A percentile compares a stretch with the other conserved stretches of the same genome.
These are phyloP conservation scores for Cromileptes altivelis DNA, from an alignment of 2,113 vertebrate species.

Conservation along the genomic window DNA sequence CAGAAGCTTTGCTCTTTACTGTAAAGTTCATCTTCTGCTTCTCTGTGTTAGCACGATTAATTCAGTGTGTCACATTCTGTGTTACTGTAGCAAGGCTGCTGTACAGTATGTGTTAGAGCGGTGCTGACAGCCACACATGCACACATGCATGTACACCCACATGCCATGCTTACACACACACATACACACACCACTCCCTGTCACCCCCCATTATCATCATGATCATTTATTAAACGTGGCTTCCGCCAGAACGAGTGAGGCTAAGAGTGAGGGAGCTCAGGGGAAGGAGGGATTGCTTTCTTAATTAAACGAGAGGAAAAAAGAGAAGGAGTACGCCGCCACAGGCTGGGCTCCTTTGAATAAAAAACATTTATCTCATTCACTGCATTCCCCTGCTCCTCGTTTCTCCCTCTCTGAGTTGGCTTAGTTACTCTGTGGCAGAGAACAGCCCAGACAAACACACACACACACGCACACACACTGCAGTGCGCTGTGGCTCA, in stretches of 20 bases:
- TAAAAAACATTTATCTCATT: slow-evolving; percentile 80
- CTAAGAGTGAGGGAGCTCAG: slow-evolving; percentile 65
- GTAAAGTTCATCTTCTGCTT: slow-evolving; percentile 18
- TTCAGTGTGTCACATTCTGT: slow-evolving; percentile 35
- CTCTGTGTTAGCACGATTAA: slow-evolving; percentile 18
- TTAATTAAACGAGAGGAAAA: slow-evolving; percentile 81
- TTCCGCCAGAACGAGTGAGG: slow-evolving; percentile 67
- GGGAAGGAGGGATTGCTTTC: slow-evolving; percentile 81
- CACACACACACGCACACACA: slow-evolving; percentile 11
- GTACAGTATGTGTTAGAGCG: slow-evolving; percentile 23
- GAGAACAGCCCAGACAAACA: slow-evolving; percentile 31
- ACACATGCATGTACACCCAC: slow-evolving; percentile 34
- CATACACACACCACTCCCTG: slow-evolving; percentile 46
- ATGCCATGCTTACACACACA: slow-evolving; percentile 12
- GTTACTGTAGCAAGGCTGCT: slow-evolving; percentile 24
- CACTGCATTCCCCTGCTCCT: slow-evolving; percentile 70
- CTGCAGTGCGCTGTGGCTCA: slow-evolving; percentile 24
- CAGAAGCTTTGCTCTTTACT: not conserved
- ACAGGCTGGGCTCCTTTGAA: slow-evolving; percentile 77
- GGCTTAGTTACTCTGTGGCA: slow-evolving; percentile 61
- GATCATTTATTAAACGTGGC: slow-evolving; percentile 82
- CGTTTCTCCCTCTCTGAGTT: slow-evolving; percentile 56
- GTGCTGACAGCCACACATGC: slow-evolving; percentile 46
- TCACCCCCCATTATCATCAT: slow-evolving; percentile 73
- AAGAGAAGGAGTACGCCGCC: slow-evolving; percentile 61